Evolutionary conservation across 2,113 vertebrate species (phyloP).

Genomic region (Thunnus thynnus): DNA sequence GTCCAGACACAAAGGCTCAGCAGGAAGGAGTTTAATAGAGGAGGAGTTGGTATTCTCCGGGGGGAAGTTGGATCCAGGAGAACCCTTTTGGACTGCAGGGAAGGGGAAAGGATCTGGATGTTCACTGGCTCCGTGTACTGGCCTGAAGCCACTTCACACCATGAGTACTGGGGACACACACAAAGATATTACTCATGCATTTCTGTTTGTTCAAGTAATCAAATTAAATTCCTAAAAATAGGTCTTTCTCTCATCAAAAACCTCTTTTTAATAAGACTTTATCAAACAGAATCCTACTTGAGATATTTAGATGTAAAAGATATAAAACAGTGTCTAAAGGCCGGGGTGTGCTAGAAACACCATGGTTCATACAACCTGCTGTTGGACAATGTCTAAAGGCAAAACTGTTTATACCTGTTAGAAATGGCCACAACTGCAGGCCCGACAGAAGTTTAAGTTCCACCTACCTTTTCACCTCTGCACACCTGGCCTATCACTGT

Average conservation of each 20-base stretch:
- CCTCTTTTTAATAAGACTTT: not conserved
- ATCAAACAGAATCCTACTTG: not conserved
- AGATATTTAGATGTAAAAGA: not conserved
- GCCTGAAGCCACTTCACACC: slow-evolving; percentile 49
- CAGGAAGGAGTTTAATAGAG: slow-evolving; percentile 79
- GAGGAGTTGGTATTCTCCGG: slow-evolving; percentile 70
- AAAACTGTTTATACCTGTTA: not conserved
- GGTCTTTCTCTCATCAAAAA: not conserved
- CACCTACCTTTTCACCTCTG: too few species aligned
- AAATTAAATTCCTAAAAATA: slow-evolving; percentile 7
- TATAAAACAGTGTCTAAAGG: not conserved
- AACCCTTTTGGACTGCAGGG: slow-evolving; percentile 52
- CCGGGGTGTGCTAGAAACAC: not conserved
- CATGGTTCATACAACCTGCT: not conserved
- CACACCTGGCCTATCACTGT: too few species aligned
- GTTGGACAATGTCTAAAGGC: too few species aligned
- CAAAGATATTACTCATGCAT: slow-evolving; percentile 42
- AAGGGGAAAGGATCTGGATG: slow-evolving; percentile 37
- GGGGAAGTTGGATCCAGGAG: slow-evolving; percentile 53
- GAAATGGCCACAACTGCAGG: not conserved
- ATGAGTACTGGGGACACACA: not conserved
- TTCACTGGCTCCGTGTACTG: slow-evolving; percentile 33
- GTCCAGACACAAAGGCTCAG: slow-evolving; percentile 83
- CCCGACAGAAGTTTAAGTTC: too few species aligned
- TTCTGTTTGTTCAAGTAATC: slow-evolving; percentile 34